A percentile compares a stretch with the other conserved stretches of the same genome.
Conservation (phyloP, 2,113 vertebrate genomes). For the Pelvicachromis taeniatus region DNA sequence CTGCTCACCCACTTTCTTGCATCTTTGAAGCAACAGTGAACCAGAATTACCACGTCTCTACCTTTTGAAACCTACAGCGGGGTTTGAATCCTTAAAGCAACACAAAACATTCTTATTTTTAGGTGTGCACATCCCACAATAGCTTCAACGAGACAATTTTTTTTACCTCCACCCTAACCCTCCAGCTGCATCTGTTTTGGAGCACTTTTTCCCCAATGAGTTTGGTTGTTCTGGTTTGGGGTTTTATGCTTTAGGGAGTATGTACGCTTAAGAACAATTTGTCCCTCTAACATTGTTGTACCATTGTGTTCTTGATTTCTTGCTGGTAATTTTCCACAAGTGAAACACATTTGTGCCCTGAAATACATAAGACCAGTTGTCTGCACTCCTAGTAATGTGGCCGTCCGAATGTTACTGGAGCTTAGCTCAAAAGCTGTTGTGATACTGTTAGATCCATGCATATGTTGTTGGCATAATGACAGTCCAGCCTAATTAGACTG, state of each 20-base stretch:
- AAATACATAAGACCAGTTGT: not conserved
- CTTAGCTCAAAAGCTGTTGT: not conserved
- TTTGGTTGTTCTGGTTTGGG: conserved; percentile 23
- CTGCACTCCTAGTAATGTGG: not conserved
- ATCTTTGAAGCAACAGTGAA: conserved; percentile 8
- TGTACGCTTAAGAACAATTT: conserved; percentile 25
- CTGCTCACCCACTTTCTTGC: conserved; percentile 29
- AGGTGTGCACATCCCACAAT: conserved; percentile 28
- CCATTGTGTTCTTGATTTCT: conserved; percentile 37
- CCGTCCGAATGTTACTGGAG: not conserved
- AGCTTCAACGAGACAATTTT: not conserved
- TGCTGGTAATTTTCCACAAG: conserved; percentile 3
- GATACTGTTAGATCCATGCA: not conserved
- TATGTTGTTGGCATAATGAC: conserved; percentile 7
- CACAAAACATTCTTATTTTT: conserved; percentile 27
- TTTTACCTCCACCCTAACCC: not conserved
- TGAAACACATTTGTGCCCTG: conserved; percentile 25
- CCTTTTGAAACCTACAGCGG: conserved; percentile 21
- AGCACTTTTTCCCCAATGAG: conserved; percentile 14
- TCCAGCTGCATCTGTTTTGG: conserved; percentile 1
- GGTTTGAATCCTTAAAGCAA: conserved; percentile 8
- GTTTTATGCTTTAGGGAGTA: not conserved
- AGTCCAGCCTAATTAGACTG: not conserved
- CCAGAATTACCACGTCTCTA: conserved; percentile 21
- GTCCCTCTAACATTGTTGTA: conserved; percentile 17